These are phyloP conservation scores for Chloropsis hardwickii DNA, from an alignment of 2,113 vertebrate species.

Conservation along the genomic window DNA sequence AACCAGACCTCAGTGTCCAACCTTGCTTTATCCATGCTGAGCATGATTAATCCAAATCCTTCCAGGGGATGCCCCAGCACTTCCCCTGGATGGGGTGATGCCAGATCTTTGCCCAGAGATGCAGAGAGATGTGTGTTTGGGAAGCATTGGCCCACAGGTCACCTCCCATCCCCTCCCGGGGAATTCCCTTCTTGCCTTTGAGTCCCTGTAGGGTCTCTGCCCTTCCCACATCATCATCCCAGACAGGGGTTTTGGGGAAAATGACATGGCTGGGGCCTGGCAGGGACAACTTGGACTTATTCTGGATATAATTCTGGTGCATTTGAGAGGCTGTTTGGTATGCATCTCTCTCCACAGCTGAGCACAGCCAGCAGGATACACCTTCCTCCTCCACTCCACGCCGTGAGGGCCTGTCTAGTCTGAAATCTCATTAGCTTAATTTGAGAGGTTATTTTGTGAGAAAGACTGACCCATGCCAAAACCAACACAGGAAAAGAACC, in stretches of 20 bases:
- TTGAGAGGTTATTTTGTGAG: not conserved
- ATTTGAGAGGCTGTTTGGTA: not conserved
- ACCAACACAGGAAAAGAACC: not conserved
- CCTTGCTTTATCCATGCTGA: not conserved
- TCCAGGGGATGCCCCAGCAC: fast-evolving
- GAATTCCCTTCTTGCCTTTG: no score
- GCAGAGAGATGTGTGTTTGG: not conserved
- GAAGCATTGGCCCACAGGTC: not conserved
- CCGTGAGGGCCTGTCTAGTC: not conserved
- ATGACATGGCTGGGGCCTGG: not conserved
- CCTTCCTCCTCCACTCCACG: not conserved
- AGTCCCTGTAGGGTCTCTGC: not conserved
- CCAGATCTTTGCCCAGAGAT: not conserved
- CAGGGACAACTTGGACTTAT: not conserved
- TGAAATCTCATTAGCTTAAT: not conserved
- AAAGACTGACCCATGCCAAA: not conserved
- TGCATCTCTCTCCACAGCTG: not conserved
- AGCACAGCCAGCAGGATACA: not conserved
- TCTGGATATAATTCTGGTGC: not conserved
- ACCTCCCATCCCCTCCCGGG: fast-evolving
- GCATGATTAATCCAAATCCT: not conserved
- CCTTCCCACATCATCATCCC: fast-evolving
- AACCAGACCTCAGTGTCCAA: not conserved
- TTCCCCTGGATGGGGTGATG: fast-evolving
- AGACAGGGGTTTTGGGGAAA: not conserved